Evolutionary conservation across 2,888 invertebrate species (phyloP).

Genomic region (Asteroscopus sphinx): DNA sequence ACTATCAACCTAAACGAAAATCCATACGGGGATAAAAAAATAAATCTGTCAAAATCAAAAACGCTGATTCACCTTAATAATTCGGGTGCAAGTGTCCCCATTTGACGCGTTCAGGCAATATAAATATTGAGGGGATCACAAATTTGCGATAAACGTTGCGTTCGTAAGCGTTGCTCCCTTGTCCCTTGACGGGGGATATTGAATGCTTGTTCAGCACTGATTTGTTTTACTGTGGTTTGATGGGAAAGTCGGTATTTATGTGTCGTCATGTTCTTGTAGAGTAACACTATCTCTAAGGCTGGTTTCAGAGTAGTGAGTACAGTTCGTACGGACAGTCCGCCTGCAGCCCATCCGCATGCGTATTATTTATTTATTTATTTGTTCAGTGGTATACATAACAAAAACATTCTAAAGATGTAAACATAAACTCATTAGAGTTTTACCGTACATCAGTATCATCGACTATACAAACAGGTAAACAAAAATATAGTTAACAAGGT

Average conservation of each 20-base stretch:
- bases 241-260: slow-evolving; percentile 19
- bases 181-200: slow-evolving; percentile 48
- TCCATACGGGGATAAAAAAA: slow-evolving; percentile 49
- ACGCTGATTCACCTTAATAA: slow-evolving; percentile 61
- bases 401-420: no score
- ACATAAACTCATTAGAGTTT: no score
- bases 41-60: slow-evolving; percentile 59
- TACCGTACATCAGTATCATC: no score
- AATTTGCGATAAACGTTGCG: slow-evolving; percentile 50
- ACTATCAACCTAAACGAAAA: slow-evolving; percentile 52
- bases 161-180: slow-evolving; percentile 43
- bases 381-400: no score
- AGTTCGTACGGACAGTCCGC: no score
- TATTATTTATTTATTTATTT: no score
- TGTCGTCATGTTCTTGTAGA: slow-evolving; percentile 17
- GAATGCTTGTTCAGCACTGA: slow-evolving; percentile 56
- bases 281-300: not conserved
- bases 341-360: no score
- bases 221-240: slow-evolving; percentile 41
- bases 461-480: no score
- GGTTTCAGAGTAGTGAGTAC: no score
- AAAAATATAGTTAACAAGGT: no score
- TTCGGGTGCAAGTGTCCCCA: slow-evolving; percentile 55
- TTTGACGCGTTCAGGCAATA: slow-evolving; percentile 59
- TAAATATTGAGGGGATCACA: slow-evolving; percentile 55